Conservation (phyloP, 1,140 invertebrate genomes). For the Drosophila lowei region DNA sequence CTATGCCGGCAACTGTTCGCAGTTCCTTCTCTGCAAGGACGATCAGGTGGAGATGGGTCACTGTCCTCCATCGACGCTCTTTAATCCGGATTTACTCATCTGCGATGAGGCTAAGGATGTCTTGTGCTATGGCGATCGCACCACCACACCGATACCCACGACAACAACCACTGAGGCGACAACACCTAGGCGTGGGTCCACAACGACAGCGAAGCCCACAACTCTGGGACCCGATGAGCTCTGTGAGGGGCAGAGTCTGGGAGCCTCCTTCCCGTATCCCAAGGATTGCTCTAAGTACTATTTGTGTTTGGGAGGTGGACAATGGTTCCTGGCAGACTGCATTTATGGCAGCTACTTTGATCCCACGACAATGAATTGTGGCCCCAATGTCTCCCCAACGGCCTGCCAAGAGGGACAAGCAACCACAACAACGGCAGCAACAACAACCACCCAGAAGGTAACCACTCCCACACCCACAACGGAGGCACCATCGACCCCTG, state of each 20-base stretch:
- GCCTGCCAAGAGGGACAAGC: constrained; percentile 49
- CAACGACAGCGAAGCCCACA: constrained; percentile 26
- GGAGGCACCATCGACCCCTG: neutral
- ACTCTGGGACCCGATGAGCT: constrained; percentile 52
- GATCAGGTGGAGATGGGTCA: constrained; percentile 38
- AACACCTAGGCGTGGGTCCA: constrained; percentile 22
- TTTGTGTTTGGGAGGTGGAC: constrained; percentile 48
- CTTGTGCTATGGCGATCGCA: constrained; percentile 54
- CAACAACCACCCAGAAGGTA: constrained; percentile 18
- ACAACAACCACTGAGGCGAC: constrained; percentile 36
- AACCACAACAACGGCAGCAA: constrained; percentile 24
- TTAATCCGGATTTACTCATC: constrained; percentile 52
- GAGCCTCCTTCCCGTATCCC: constrained; percentile 45
- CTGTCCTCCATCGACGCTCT: constrained; percentile 47
- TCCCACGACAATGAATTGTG: constrained; percentile 53
- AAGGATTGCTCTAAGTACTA: constrained; percentile 59
- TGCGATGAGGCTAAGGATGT: constrained; percentile 60
- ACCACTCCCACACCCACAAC: constrained; percentile 35
- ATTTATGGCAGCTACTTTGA: constrained; percentile 53
- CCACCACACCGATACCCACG: constrained; percentile 47
- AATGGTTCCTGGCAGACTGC: constrained; percentile 42
- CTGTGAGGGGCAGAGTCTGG: constrained; percentile 27
- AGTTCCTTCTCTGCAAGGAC: constrained; percentile 52
- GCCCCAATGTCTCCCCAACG: constrained; percentile 53
- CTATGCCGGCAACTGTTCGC: constrained; percentile 61